Conservation (phyloP, 2,113 vertebrate genomes). For the Ochotona princeps region DNA sequence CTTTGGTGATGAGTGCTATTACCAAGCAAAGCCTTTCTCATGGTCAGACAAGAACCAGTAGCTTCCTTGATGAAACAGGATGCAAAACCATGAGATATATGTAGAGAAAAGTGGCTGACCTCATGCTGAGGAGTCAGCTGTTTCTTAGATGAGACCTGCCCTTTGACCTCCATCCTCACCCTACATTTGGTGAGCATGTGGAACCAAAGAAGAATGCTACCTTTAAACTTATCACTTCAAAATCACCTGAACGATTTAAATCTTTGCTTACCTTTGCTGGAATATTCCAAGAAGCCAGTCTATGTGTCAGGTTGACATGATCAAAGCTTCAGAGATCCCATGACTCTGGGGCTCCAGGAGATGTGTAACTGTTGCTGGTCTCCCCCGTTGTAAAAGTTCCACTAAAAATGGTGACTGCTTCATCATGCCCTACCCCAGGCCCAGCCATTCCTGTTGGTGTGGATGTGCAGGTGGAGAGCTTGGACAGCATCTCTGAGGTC, state of each 20-base stretch:
- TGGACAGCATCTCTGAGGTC: slow-evolving; percentile 98
- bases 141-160: background rate
- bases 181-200: background rate
- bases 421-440: slow-evolving; percentile 82
- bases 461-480: slow-evolving; percentile 96
- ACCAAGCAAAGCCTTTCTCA: background rate
- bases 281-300: slow-evolving; percentile 6
- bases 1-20: background rate
- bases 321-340: slow-evolving; percentile 18
- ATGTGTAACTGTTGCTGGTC: background rate
- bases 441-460: slow-evolving; percentile 96
- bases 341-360: background rate
- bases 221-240: background rate
- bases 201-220: background rate
- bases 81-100: background rate
- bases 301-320: background rate
- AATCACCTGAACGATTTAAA: background rate
- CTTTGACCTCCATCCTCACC: background rate
- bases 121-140: background rate
- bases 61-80: background rate
- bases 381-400: background rate
- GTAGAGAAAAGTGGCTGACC: background rate
- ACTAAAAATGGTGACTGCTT: background rate
- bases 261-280: background rate
- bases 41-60: background rate